Evolutionary conservation across 2,888 invertebrate genomes (phyloP).

Genomic region (Strigamia crassipes): DNA sequence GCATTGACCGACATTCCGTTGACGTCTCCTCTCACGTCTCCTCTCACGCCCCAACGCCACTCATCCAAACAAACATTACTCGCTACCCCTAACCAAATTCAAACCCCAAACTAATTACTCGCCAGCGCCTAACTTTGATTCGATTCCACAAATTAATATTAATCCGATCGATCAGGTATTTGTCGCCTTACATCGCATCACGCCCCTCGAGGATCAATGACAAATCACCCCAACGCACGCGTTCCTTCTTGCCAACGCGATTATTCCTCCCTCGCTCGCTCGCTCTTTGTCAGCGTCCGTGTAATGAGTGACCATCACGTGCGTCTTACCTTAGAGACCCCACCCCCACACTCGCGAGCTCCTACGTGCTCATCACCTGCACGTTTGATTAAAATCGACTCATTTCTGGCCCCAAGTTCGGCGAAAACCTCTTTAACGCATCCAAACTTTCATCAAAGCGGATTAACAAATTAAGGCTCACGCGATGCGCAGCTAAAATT

Average conservation of each 20-base stretch:
- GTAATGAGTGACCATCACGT: constrained; percentile 34
- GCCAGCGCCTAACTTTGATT: not conserved
- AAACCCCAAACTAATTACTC: not conserved
- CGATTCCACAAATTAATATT: constrained; percentile 13
- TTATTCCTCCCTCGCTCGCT: not conserved
- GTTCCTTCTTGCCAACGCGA: not conserved
- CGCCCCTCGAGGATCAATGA: not conserved
- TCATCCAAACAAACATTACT: not conserved
- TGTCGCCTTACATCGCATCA: constrained; percentile 14
- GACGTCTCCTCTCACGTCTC: no score
- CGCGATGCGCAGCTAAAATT: not conserved
- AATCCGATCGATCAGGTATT: constrained; percentile 8
- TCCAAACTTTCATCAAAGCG: constrained; percentile 5
- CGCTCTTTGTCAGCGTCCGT: constrained; percentile 24
- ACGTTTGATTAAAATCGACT: constrained; percentile 15
- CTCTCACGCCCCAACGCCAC: no score
- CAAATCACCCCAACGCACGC: constrained; percentile 15
- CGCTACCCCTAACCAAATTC: not conserved
- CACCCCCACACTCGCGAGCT: not conserved
- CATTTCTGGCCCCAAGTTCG: not conserved
- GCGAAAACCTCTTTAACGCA: not conserved
- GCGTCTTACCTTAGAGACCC: not conserved
- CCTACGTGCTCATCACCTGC: not conserved
- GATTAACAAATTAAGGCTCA: not conserved
- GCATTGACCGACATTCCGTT: no score